Percentiles rank a stretch among this genome's conserved stretches.
Conservation (phyloP, 2,888 invertebrate species). For the Caenorhabditis angaria region DNA sequence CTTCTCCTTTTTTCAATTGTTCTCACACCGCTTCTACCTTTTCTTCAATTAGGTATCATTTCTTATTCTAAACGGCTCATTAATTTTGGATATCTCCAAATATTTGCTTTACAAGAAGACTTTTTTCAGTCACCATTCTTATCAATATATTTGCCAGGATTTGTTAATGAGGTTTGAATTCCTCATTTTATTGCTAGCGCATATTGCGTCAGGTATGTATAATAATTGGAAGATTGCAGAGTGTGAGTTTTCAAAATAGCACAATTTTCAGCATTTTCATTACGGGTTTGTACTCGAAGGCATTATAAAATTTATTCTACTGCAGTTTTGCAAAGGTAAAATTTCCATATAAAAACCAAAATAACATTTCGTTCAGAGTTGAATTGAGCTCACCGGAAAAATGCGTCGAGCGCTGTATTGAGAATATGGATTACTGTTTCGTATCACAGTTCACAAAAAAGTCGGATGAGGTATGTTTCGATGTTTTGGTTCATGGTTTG, state of each 20-base stretch:
- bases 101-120: background rate
- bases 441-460: slow-evolving; percentile 50
- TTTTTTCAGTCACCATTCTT: background rate
- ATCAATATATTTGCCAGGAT: background rate
- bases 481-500: too few relatives aligned
- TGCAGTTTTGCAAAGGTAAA: slow-evolving; percentile 43
- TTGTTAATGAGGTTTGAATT: background rate
- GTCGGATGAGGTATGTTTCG: slow-evolving; percentile 31
- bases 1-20: background rate
- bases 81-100: background rate
- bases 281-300: slow-evolving; percentile 44
- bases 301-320: slow-evolving; percentile 38
- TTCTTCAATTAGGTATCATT: slow-evolving; percentile 11
- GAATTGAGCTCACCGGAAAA: slow-evolving; percentile 52
- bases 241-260: too few relatives aligned
- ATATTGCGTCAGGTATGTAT: background rate
- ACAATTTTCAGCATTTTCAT: slow-evolving; percentile 16
- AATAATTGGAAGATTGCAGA: too few relatives aligned
- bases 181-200: background rate
- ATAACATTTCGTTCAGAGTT: slow-evolving; percentile 40
- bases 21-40: background rate
- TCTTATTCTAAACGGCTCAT: slow-evolving; percentile 1
- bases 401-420: slow-evolving; percentile 61
- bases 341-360: too few relatives aligned
- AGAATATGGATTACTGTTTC: slow-evolving; percentile 53